Base-by-base conservation (phyloP, 2,888 invertebrate species). In the Melinopterus prodromus region DNA sequence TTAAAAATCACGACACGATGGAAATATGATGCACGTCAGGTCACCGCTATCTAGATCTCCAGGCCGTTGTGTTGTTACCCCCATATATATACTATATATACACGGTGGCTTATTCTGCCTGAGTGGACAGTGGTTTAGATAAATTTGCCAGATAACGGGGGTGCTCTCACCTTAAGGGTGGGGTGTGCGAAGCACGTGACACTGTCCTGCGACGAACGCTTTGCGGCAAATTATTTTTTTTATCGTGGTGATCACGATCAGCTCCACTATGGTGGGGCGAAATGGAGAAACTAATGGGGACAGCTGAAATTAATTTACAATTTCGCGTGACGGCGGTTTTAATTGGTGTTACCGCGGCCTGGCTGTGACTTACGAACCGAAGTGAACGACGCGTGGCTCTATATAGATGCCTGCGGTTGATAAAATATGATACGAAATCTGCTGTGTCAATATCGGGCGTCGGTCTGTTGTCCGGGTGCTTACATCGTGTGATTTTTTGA, bases 1-100 rank as follows among this genome's bases (percentile, higher is more conserved):
- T 84, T 84, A 84, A 84, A 84, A 85, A 84, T 85, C 85, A 84
- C 84, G 84, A 84, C 84, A 84, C 84, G 83, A 84, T 83, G 84
- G 83, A 84, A 85, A 84, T 84, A 85, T 85, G 85, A 85, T 85
- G 84, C 85, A 85, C 85, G 85, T 81, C 82, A 84, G 82, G 83
- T 81, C 82, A 80, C 80, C 79, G 81, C 81, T 83, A 84, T 84
- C 84, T 83, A 83, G 80, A 84, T 84, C 84, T 84, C 15, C 37
- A 74, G 83, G 83, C 84, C 83, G 70, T 71, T 53, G 75, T 78
- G 78, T 76, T 76, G 71, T 74, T 78, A 80, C 78, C 78, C 71
- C 37, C 76, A 76, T 26, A 77, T 79, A 76, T 78, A 78, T 76
- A 14, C 12, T 16, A 16, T 71, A 71, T 36, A 75, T 35, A 35